phyloP scores from a whole-genome alignment of 2,797 vertebrate species.

The Liparis tanakae region DNA sequence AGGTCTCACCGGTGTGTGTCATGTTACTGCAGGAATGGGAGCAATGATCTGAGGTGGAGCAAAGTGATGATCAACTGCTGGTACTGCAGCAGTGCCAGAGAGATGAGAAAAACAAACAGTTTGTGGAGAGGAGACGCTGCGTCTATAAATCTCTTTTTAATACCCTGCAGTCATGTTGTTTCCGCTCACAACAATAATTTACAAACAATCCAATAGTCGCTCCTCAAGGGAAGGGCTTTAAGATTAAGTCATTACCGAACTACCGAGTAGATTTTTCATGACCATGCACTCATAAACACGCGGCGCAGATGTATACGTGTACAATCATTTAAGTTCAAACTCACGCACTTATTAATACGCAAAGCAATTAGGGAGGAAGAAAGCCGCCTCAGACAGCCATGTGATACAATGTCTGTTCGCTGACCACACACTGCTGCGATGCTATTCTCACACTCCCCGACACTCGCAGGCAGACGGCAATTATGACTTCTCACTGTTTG shows the following conservation, averaged over 20 bases:
- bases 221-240: conserved; percentile 42
- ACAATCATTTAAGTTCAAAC: conserved; percentile 8
- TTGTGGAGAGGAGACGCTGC: conserved; percentile 29
- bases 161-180: conserved; percentile 52
- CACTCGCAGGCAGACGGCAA: conserved; percentile 42
- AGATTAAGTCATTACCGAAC: conserved; percentile 56
- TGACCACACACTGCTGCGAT: conserved; percentile 29
- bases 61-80: conserved; percentile 49
- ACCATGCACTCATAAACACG: conserved; percentile 14
- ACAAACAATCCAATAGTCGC: conserved; percentile 53
- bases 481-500: conserved; percentile 56
- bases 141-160: conserved; percentile 71
- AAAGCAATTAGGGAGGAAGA: conserved; percentile 16
- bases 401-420: conserved; percentile 36
- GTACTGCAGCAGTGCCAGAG: conserved; percentile 22
- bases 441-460: conserved; percentile 28
- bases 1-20: conserved; percentile 16
- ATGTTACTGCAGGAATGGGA: conserved; percentile 46
- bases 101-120: conserved; percentile 64
- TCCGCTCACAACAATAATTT: conserved; percentile 54
- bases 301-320: conserved; percentile 14
- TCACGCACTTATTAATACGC: neutral
- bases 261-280: conserved; percentile 36
- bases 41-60: conserved; percentile 45
- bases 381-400: neutral